These are phyloP conservation scores for Callitettix versicolor DNA, from an alignment of 1,140 invertebrate genomes.

Conservation along the genomic window DNA sequence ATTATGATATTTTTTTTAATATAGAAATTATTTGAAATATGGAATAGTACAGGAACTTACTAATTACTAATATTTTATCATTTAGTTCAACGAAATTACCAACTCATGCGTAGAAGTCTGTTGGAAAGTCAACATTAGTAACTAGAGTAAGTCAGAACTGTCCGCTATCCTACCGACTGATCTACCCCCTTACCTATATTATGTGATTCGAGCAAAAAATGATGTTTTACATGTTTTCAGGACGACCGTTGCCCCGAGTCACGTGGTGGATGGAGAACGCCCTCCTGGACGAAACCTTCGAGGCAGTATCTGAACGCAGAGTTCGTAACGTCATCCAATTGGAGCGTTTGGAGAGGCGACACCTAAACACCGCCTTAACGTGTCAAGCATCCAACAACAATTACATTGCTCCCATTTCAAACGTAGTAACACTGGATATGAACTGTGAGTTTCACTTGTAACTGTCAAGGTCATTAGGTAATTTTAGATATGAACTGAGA, in stretches of 20 bases:
- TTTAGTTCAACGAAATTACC: no score
- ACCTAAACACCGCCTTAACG: slow-evolving; percentile 55
- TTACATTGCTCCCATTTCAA: slow-evolving; percentile 57
- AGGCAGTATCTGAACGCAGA: slow-evolving; percentile 45
- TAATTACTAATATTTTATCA: no score
- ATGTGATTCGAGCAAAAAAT: no score
- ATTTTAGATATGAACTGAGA: neutral
- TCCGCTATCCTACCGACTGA: no score
- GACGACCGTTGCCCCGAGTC: slow-evolving; percentile 59
- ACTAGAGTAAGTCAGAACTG: no score
- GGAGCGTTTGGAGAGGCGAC: slow-evolving; percentile 49
- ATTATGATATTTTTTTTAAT: no score
- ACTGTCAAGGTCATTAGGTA: neutral
- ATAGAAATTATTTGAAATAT: no score
- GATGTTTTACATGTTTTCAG: no score
- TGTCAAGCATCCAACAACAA: slow-evolving; percentile 72
- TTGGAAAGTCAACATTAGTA: no score
- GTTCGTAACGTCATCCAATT: slow-evolving; percentile 57
- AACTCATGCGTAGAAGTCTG: no score
- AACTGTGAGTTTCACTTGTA: slow-evolving; percentile 60
- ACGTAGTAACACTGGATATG: slow-evolving; percentile 62
- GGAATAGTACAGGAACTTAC: no score
- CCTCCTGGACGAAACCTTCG: slow-evolving; percentile 56
- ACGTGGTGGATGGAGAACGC: slow-evolving; percentile 68
- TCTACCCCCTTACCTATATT: no score